A percentile compares a stretch with the other conserved stretches of the same genome.
phyloP scores from a whole-genome alignment of 2,113 vertebrate genomes.

The Melanocharis versteri region DNA sequence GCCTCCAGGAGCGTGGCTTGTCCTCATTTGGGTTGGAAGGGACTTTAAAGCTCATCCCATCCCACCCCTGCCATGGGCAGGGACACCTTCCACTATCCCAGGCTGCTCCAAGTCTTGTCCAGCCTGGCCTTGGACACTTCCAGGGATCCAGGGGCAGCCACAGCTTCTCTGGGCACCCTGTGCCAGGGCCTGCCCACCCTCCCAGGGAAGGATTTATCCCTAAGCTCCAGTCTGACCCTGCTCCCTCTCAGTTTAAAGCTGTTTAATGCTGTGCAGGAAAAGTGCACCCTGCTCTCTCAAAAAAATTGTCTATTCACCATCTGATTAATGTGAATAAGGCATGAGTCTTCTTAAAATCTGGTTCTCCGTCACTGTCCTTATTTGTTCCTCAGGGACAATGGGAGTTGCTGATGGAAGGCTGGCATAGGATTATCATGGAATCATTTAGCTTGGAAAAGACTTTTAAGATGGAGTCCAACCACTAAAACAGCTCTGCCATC shows the following conservation, averaged over 20 bases:
- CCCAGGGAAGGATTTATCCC: neutral
- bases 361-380: neutral
- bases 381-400: neutral
- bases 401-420: neutral
- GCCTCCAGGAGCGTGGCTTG: fast-evolving
- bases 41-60: fast-evolving
- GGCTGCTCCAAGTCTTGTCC: neutral
- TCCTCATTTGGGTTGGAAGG: neutral
- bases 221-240: neutral
- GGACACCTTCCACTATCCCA: neutral
- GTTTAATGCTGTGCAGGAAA: neutral
- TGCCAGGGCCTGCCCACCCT: neutral
- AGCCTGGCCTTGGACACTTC: neutral
- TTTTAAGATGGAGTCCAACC: neutral
- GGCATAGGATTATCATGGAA: neutral
- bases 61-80: neutral
- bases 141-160: neutral
- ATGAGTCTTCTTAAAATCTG: neutral
- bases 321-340: neutral
- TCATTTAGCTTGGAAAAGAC: neutral
- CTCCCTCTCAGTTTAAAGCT: neutral
- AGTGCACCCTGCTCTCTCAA: neutral
- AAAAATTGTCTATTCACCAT: neutral
- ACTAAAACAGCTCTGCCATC: neutral
- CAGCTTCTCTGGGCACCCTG: neutral